Conservation (phyloP, 2,797 vertebrate species). For the Manis javanica region DNA sequence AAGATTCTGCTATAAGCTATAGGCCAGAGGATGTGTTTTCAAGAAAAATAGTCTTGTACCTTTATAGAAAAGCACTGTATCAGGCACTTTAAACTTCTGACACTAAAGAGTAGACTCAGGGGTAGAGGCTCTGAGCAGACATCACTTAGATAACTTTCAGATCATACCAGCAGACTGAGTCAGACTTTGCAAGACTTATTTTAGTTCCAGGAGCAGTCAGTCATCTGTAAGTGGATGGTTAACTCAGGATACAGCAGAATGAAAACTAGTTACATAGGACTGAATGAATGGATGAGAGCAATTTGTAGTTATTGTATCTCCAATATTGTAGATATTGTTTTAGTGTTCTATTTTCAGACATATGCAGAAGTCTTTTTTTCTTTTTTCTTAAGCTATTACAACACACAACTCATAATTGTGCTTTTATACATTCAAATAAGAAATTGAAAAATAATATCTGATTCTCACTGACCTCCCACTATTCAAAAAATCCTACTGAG, state of each 20-base stretch:
- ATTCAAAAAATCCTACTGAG: not conserved
- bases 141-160: not conserved
- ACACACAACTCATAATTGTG: not conserved
- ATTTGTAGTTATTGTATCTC: not conserved
- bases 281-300: not conserved
- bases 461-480: not conserved
- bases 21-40: not conserved
- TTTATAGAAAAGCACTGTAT: not conserved
- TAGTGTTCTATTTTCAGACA: not conserved
- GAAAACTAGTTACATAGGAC: not conserved
- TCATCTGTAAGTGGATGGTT: not conserved
- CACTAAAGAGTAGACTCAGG: not conserved
- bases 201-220: not conserved
- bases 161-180: not conserved
- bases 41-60: not conserved
- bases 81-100: not conserved
- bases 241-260: not conserved
- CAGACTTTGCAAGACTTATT: not conserved
- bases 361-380: not conserved
- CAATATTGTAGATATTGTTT: not conserved
- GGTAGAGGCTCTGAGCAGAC: not conserved
- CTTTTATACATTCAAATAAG: not conserved
- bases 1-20: not conserved
- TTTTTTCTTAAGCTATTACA: not conserved
- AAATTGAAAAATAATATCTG: not conserved